Evolutionary conservation across 2,888 invertebrate genomes (phyloP).

Genomic region (Octodonta nipae): DNA sequence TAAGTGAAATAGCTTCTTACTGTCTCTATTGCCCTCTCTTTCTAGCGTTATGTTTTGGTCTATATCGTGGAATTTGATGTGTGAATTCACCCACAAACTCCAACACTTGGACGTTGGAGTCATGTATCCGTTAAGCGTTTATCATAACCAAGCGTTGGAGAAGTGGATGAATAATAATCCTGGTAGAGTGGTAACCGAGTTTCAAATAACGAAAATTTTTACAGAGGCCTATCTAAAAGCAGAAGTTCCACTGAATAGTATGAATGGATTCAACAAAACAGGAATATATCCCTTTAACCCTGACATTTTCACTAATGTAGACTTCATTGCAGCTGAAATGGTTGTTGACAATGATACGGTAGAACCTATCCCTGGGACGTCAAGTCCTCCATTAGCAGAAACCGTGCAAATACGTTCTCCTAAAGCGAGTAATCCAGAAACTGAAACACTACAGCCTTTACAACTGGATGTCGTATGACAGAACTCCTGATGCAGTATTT

Average conservation of each 20-base stretch:
- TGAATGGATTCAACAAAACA: conserved; percentile 5
- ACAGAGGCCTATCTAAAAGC: conserved; percentile 16
- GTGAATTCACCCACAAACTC: conserved; percentile 19
- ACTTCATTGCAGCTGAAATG: neutral
- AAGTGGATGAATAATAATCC: too few species aligned
- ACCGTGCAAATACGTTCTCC: too few species aligned
- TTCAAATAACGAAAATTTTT: conserved; percentile 17
- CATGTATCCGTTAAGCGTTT: conserved; percentile 13
- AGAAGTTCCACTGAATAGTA: conserved; percentile 4
- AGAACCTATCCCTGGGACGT: neutral
- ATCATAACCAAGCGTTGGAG: conserved; percentile 15
- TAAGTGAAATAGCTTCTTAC: too few species aligned
- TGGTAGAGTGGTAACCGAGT: conserved; percentile 14
- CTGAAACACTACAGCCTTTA: too few species aligned
- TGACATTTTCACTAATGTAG: conserved; percentile 1
- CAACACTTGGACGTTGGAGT: conserved; percentile 20
- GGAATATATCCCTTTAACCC: conserved; percentile 3
- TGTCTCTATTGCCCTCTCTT: too few species aligned
- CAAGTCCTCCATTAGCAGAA: neutral
- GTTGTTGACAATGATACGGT: conserved; percentile 2
- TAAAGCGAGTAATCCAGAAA: too few species aligned
- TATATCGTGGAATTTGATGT: too few species aligned
- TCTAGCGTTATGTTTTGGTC: too few species aligned
- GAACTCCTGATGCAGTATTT: too few species aligned
- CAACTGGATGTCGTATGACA: too few species aligned